phyloP scores from a whole-genome alignment of 2,113 vertebrate genomes.

The Gallinago paraguaiae region DNA sequence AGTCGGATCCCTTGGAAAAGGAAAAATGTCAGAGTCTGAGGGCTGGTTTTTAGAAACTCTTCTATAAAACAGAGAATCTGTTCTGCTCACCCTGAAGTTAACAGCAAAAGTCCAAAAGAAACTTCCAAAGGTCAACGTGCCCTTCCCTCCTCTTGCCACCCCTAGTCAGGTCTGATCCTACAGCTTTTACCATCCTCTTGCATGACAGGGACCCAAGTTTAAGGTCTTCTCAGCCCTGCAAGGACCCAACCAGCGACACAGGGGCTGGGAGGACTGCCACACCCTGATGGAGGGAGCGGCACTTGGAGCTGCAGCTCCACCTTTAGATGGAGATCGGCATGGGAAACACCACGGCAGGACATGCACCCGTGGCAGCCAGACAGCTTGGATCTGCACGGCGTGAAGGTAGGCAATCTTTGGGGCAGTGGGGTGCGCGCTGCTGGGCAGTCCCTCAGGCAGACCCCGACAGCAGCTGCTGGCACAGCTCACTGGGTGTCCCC shows the following conservation, averaged over 20 bases:
- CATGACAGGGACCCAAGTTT: neutral
- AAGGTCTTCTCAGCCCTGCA: neutral
- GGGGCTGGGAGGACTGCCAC: neutral
- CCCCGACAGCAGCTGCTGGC: neutral
- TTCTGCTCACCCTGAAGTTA: neutral
- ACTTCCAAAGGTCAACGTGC: neutral
- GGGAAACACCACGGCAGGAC: neutral
- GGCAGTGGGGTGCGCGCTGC: accelerated
- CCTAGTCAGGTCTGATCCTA: neutral
- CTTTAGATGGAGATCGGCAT: neutral
- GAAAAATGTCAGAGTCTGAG: neutral
- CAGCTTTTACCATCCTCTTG: neutral
- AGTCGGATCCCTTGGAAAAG: neutral
- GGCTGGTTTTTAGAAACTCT: neutral
- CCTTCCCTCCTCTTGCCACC: neutral
- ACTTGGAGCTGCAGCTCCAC: slow-evolving; percentile 14
- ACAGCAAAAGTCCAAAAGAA: neutral
- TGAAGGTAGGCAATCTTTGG: accelerated
- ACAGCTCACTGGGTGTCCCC: neutral
- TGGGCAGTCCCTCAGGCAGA: neutral
- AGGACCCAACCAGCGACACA: neutral
- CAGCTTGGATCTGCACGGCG: no score
- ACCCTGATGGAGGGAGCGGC: neutral
- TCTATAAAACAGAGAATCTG: neutral
- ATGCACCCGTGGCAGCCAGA: neutral